A percentile compares a stretch with the other conserved stretches of the same genome.
These are phyloP conservation scores for human (Homo sapiens) DNA, from an alignment of 2,113 vertebrate species.

Conservation along the genomic window DNA sequence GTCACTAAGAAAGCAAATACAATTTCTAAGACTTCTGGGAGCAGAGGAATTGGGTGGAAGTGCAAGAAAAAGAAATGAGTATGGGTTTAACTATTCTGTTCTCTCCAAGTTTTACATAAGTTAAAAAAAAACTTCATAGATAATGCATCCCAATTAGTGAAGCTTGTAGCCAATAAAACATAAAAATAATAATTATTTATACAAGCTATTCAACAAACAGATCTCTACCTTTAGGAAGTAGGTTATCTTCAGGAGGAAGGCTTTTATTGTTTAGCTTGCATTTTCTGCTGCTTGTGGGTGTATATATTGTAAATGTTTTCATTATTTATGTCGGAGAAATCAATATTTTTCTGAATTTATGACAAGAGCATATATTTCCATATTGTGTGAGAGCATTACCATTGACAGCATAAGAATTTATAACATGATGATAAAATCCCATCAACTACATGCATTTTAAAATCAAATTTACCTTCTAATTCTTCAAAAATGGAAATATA, in stretches of 20 bases:
- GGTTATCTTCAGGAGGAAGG: not conserved
- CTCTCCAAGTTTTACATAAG: not conserved
- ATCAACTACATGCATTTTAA: not conserved
- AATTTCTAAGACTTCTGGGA: not conserved
- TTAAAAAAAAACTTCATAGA: not conserved
- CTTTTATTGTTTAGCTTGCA: not conserved
- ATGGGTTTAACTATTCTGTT: not conserved
- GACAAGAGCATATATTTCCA: not conserved
- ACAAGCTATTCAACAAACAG: not conserved
- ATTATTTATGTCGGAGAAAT: not conserved
- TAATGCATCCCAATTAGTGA: not conserved
- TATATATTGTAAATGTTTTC: not conserved
- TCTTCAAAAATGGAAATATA: not conserved
- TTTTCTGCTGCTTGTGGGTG: not conserved
- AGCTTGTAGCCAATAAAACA: not conserved
- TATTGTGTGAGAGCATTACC: not conserved
- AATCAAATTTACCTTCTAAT: not conserved
- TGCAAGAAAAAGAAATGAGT: not conserved
- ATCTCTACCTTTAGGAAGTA: not conserved
- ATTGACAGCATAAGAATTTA: not conserved
- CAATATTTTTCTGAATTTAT: not conserved
- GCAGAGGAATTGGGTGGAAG: not conserved
- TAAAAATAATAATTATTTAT: not conserved
- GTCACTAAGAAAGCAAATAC: not conserved
- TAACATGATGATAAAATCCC: not conserved